phyloP scores from a whole-genome alignment of 2,113 vertebrate genomes.

The Trichomycterus rosablanca region DNA sequence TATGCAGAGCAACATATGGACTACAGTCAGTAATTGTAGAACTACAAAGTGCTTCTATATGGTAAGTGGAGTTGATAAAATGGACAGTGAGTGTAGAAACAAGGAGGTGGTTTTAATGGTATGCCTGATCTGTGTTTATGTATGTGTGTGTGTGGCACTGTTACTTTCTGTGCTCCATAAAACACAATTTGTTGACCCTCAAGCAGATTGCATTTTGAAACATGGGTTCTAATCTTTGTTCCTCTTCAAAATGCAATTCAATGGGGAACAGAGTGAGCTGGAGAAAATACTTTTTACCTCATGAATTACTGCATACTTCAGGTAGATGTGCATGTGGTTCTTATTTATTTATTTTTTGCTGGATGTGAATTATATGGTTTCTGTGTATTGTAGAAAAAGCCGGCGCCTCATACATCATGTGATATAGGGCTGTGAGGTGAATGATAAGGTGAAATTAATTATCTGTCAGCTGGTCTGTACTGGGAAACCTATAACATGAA shows the following conservation, averaged over 20 bases:
- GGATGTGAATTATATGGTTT: no score
- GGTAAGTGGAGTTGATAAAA: no score
- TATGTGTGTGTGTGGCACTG: no score
- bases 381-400: background rate
- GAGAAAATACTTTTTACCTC: background rate
- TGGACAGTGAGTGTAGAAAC: no score
- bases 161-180: no score
- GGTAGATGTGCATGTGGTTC: no score
- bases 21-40: no score
- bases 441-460: slow-evolving; percentile 6
- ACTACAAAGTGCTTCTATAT: no score
- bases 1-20: no score
- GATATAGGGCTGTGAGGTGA: background rate
- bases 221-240: background rate
- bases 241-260: background rate
- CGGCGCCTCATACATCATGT: background rate
- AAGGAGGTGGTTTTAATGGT: no score
- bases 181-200: background rate
- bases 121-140: no score
- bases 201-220: slow-evolving; percentile 10
- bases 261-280: background rate
- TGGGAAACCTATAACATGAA: background rate
- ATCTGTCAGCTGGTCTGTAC: background rate
- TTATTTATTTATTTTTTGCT: slow-evolving; percentile 9
- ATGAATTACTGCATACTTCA: background rate